Conservation (phyloP, 1,140 invertebrate species). For the Drepana arcuata region DNA sequence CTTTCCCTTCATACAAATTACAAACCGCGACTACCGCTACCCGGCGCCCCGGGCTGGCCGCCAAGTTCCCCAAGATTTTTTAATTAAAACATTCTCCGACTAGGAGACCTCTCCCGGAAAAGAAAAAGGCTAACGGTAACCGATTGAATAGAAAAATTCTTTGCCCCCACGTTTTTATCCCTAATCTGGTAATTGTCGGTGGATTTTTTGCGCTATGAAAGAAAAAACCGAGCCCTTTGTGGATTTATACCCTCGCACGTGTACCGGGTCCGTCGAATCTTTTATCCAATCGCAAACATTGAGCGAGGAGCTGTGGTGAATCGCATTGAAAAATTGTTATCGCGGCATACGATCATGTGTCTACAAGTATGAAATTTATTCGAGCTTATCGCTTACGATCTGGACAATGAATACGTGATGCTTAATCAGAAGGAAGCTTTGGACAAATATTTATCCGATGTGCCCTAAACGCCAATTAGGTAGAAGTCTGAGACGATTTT, state of each 20-base stretch:
- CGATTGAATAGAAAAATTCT: slow-evolving; percentile 29
- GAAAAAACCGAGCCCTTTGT: slow-evolving; percentile 52
- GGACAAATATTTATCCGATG: slow-evolving; percentile 17
- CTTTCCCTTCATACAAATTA: slow-evolving; percentile 17
- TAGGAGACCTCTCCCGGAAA: slow-evolving; percentile 21
- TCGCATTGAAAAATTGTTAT: slow-evolving; percentile 33
- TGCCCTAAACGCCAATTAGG: slow-evolving; percentile 25
- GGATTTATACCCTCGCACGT: slow-evolving; percentile 48
- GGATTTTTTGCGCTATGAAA: slow-evolving; percentile 40
- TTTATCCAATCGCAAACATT: slow-evolving; percentile 41
- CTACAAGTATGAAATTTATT: slow-evolving; percentile 7
- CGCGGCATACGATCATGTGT: slow-evolving; percentile 9
- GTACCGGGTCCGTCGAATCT: slow-evolving; percentile 39
- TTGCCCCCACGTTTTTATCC: slow-evolving; percentile 31
- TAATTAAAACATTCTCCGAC: slow-evolving; percentile 32
- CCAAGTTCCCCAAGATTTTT: slow-evolving; percentile 15
- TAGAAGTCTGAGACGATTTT: slow-evolving; percentile 29
- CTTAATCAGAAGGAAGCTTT: slow-evolving; percentile 12
- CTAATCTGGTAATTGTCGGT: slow-evolving; percentile 55
- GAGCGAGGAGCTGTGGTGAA: slow-evolving; percentile 18
- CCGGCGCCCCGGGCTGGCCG: slow-evolving; percentile 11
- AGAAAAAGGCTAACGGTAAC: slow-evolving; percentile 33
- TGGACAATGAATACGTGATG: slow-evolving; percentile 9
- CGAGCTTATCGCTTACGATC: slow-evolving; percentile 9
- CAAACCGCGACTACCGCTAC: slow-evolving; percentile 21